Conservation (phyloP, 2,113 vertebrate species). For the Melozone crissalis region DNA sequence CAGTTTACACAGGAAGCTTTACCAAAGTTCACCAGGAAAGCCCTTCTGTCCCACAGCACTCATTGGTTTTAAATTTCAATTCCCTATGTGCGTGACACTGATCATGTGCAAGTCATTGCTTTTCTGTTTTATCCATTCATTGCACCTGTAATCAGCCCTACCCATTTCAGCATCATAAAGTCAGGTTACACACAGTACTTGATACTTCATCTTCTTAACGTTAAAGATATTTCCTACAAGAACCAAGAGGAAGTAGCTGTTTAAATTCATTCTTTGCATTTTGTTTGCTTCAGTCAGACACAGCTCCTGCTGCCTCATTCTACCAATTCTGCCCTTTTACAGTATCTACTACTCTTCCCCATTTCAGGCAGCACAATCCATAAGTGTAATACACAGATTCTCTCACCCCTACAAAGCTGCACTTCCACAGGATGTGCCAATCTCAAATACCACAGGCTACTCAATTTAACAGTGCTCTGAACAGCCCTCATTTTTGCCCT, state of each 20-base stretch:
- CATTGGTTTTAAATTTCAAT: background rate
- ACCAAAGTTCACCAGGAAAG: background rate
- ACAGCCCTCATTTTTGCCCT: background rate
- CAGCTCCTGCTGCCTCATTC: background rate
- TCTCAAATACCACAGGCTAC: background rate
- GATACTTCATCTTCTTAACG: background rate
- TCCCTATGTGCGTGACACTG: background rate
- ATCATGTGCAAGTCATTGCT: fast-evolving
- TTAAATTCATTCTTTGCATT: background rate
- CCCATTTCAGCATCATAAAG: background rate
- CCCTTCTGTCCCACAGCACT: background rate
- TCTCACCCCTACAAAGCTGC: background rate
- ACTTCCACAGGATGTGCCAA: background rate
- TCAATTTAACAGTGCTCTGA: background rate
- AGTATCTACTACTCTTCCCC: background rate
- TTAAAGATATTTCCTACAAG: background rate
- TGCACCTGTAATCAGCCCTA: background rate
- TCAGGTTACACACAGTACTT: background rate
- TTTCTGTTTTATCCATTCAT: background rate
- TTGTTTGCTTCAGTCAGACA: background rate
- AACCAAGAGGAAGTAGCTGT: background rate
- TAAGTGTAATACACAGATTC: fast-evolving
- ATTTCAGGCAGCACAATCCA: background rate
- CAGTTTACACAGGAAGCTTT: background rate
- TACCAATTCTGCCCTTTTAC: background rate